phyloP scores from a whole-genome alignment of 2,888 invertebrate species.

The Pristionchus arcanus region DNA sequence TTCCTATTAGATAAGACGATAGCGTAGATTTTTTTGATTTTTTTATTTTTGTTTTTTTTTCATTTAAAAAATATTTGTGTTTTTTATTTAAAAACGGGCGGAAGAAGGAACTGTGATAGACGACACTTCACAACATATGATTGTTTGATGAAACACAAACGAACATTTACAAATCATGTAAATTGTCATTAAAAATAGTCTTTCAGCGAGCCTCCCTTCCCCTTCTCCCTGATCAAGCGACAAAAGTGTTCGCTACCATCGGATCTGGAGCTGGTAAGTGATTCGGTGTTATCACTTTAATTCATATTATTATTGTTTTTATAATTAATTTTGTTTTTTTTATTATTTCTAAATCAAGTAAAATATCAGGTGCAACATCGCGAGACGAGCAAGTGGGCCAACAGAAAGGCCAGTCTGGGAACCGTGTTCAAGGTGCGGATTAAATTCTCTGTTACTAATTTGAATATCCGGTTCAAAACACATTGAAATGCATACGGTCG shows the following conservation, averaged over 20 bases:
- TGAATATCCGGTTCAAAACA: too few species aligned
- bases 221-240: conserved; percentile 76
- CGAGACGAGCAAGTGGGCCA: conserved; percentile 76
- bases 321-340: background rate
- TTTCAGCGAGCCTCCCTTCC: conserved; percentile 75
- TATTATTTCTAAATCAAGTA: background rate
- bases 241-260: conserved; percentile 75
- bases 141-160: background rate
- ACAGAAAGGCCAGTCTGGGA: conserved; percentile 70
- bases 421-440: conserved; percentile 68
- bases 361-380: conserved; percentile 67
- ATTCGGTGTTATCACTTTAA: background rate
- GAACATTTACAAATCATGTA: background rate
- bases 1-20: too few species aligned
- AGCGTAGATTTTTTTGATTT: too few species aligned
- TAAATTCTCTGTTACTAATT: background rate
- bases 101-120: too few species aligned
- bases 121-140: too few species aligned
- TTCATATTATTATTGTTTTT: background rate
- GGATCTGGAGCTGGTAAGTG: conserved; percentile 76
- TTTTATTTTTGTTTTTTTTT: too few species aligned
- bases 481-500: too few species aligned
- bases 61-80: too few species aligned
- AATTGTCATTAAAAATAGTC: too few species aligned
- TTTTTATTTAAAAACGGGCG: too few species aligned